Evolutionary conservation across 2,888 invertebrate species (phyloP), one percentile per base, ranked within the genome.

Genomic region (Patella caerulea): DNA sequence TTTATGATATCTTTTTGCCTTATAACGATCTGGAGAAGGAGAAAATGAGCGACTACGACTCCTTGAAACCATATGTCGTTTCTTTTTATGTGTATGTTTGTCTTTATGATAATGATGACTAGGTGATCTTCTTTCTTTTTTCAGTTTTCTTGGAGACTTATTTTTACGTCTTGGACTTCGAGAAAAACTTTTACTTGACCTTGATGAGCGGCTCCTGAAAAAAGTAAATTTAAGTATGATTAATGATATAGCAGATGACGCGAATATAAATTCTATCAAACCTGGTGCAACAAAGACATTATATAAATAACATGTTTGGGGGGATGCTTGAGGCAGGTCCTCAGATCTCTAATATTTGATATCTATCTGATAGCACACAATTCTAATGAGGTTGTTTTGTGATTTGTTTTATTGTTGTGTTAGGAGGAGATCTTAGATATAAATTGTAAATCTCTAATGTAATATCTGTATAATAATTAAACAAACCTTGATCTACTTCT

Each of bases 71-170:
- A 73, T 24, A 52, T 76, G 82, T 29, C 83, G 85, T 73, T 86
- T 87, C 69, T 86, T 79, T 76, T 88, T 88, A 52, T 85, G 83
- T 11, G 84, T 81, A 76, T 82, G 83, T 76, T 85, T 86, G 72
- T 85, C 84, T 77, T 85, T 83, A 24, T 54, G 73, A 56, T 73
- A 74, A 71, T 84, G 82, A 59, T 85, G 81, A 45, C 86, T 85
- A 15, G 84, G 79, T 19, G 81, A 79, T 9, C 80, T 76, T 56
- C 80, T 83, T n/a, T 85, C 84, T 75, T 86, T 88, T 78, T 86
- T 86, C 56, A 82, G 81, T 73, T 83, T 86, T 71, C 84, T 78
- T 5, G 80, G 75, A 1, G 85, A 79, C 9, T 82, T 81, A 72
- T 81, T 82, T 15, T 76, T 78, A 29, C 77, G 59, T 29, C 80